Base-by-base conservation (phyloP, 2,797 vertebrate species). In the Heterohyrax brucei region DNA sequence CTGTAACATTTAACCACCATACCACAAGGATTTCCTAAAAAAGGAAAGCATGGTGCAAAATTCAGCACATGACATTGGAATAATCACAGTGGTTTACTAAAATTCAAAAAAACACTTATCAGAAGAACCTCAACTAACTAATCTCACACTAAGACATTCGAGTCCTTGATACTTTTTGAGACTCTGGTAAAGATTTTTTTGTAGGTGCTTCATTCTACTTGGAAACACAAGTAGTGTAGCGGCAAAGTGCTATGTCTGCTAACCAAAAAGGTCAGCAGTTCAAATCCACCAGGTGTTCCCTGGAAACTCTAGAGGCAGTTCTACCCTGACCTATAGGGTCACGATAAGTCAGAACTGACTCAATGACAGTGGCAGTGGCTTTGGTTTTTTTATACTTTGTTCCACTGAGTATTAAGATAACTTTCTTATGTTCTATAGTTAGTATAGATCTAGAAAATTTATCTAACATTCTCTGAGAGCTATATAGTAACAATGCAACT, bases 31-130 rank as follows among this genome's bases (percentile, higher is more conserved):
- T 39, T 39, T 39, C 39, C 39, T 39, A 39, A 14, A 53, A 61
- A 59, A 73, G 3, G 26, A 2, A 10, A 4, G 72, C 44, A 66
- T 22, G 21, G 59, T 61, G 33, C 44, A 85, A 80, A 89, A 88
- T 91, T 91, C 59, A 79, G 30, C 46, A 91, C 3, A 75, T 0
- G 3, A 3, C 73, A 80, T 61, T 21, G 70, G 75, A 93, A 59
- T 79, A 93, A 87, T 83, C 50, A 91, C 88, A 84, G 19, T 80
- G 33, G 66, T 93, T 78, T 77, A 89, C 1, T 76, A 80, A 84
- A 46, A 91, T 87, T 73, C 24, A 91, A 86, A 91, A 91, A 91
- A 66, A 39, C 5, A 39, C 28, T 85, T 73, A 75, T 56, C 30
- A 91, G 48, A 66, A 86, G 91, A 87, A 62, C 5, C 59, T 13